phyloP scores from a whole-genome alignment of 2,888 invertebrate genomes.

The Pseudoips prasinana region DNA sequence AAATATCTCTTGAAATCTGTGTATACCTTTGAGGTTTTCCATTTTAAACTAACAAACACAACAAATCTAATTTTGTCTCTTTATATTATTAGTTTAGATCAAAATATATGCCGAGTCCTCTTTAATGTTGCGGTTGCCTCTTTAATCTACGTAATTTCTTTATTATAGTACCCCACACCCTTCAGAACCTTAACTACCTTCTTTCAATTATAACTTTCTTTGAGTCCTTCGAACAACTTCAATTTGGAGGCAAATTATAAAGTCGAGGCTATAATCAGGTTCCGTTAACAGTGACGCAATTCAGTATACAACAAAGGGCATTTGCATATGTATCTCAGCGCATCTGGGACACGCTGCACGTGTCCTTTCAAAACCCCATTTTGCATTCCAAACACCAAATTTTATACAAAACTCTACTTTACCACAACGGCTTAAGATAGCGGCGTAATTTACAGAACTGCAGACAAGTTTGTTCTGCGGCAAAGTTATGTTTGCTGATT shows the following conservation, averaged over 20 bases:
- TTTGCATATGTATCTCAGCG: constrained; percentile 72
- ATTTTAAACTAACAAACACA: too few relatives aligned
- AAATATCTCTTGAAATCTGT: too few relatives aligned
- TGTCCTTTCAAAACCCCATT: constrained; percentile 30
- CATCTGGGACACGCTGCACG: constrained; percentile 42
- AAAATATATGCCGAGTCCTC: too few relatives aligned
- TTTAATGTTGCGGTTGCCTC: too few relatives aligned
- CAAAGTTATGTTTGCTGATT: constrained; percentile 31
- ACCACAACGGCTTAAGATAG: constrained; percentile 8
- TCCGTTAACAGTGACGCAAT: constrained; percentile 63
- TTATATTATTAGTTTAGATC: too few relatives aligned
- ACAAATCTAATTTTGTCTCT: too few relatives aligned
- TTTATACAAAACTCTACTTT: constrained; percentile 20
- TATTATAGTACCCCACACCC: too few relatives aligned
- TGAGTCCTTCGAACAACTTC: too few relatives aligned
- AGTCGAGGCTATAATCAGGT: constrained; percentile 44
- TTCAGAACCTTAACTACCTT: too few relatives aligned
- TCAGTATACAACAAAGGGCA: constrained; percentile 68
- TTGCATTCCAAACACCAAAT: constrained; percentile 1
- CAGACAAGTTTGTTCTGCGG: constrained; percentile 19
- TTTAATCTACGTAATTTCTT: too few relatives aligned
- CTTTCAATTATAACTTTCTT: too few relatives aligned
- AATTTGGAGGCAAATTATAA: constrained; percentile 3
- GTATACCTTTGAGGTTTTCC: too few relatives aligned
- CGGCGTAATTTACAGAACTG: constrained; percentile 4